Percentiles rank a stretch among this genome's conserved stretches.
Conservation (phyloP, 2,113 vertebrate genomes). For the Plecotus auritus region DNA sequence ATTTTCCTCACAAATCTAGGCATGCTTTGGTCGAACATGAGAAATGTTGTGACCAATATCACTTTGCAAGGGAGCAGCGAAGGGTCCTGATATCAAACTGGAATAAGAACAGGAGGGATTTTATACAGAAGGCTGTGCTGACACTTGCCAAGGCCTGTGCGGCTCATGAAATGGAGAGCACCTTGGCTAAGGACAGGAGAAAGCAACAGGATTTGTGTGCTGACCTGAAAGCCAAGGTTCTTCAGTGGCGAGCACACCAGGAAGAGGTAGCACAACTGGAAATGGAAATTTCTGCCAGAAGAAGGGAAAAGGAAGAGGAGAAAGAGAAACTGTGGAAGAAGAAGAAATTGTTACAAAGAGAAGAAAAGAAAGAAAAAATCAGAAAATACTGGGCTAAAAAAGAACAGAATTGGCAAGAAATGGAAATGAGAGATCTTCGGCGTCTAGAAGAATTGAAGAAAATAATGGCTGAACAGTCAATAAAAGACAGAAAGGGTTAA, state of each 20-base stretch:
- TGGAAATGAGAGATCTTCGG: too few species aligned
- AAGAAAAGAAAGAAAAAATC: too few species aligned
- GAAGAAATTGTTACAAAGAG: too few species aligned
- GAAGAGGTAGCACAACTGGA: too few species aligned
- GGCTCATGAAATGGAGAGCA: constrained; percentile 81
- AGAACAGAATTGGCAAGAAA: too few species aligned
- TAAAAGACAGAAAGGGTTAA: constrained; percentile 89
- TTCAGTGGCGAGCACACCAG: too few species aligned
- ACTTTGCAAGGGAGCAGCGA: constrained; percentile 80
- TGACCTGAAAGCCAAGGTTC: constrained; percentile 91
- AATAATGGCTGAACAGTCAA: too few species aligned
- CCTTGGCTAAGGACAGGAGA: constrained; percentile 80
- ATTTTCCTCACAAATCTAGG: constrained; percentile 86
- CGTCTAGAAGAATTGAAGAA: too few species aligned
- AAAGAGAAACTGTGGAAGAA: too few species aligned
- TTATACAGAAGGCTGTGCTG: constrained; percentile 81
- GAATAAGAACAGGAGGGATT: constrained; percentile 81
- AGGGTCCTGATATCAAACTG: constrained; percentile 80
- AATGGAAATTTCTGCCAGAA: too few species aligned
- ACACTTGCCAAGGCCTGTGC: constrained; percentile 85
- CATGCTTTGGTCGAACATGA: constrained; percentile 88
- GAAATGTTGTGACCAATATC: constrained; percentile 79
- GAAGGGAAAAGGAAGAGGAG: too few species aligned
- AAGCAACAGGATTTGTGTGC: constrained; percentile 89
- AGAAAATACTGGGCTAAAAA: too few species aligned